phyloP scores from a whole-genome alignment of 1,140 invertebrate genomes.

The Portunus trituberculatus region DNA sequence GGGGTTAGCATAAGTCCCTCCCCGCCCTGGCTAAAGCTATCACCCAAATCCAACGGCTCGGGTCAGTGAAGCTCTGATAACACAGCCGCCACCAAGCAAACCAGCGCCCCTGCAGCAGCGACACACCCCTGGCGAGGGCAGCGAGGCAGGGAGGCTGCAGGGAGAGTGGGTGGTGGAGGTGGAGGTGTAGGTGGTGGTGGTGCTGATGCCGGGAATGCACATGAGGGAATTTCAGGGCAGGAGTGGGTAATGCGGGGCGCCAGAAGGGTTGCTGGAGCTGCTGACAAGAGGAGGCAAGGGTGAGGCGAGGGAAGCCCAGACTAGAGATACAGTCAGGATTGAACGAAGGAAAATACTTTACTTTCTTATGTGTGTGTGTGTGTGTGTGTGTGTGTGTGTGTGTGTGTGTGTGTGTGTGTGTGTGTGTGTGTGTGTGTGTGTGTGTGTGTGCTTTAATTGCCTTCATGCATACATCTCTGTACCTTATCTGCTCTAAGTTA shows the following conservation, averaged over 20 bases:
- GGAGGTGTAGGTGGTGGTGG: not conserved
- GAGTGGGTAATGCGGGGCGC: not conserved
- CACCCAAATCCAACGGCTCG: slow-evolving; percentile 54
- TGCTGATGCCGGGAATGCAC: not conserved
- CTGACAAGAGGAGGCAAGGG: not conserved
- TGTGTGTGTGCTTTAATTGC: not conserved
- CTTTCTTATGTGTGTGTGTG: no score
- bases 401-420: no score
- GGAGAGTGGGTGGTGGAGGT: no score
- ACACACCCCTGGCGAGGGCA: not conserved
- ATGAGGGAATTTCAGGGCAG: slow-evolving; percentile 11
- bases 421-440: no score
- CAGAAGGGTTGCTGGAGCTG: not conserved
- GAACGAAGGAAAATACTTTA: no score
- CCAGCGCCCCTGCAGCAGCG: not conserved
- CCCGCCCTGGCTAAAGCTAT: slow-evolving; percentile 49
- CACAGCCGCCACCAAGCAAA: not conserved
- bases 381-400: no score
- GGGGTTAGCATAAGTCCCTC: slow-evolving; percentile 53
- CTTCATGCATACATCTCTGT: not conserved
- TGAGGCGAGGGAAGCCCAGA: not conserved
- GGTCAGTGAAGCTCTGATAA: slow-evolving; percentile 64
- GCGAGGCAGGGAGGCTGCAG: not conserved
- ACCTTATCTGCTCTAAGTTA: no score
- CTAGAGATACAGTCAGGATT: not conserved